Percentiles rank a stretch among this genome's conserved stretches.
Evolutionary conservation across 2,797 vertebrate species (phyloP).

Genomic region (Myotis findleyi): DNA sequence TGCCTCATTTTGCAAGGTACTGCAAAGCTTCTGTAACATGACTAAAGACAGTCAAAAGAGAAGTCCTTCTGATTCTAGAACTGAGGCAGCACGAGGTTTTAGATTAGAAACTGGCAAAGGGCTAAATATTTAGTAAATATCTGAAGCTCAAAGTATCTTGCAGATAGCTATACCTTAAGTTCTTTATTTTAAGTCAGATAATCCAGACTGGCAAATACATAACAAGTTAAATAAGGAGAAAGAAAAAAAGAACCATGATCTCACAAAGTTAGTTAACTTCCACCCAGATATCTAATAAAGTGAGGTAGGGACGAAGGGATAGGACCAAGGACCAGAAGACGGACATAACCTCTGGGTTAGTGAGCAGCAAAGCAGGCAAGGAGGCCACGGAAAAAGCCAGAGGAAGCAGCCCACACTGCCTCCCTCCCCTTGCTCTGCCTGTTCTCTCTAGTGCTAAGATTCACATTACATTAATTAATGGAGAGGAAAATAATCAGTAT

Average conservation of each 20-base stretch:
- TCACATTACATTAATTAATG: background rate
- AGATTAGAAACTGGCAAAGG: background rate
- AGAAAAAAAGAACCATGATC: background rate
- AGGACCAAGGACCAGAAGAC: background rate
- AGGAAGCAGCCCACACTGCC: background rate
- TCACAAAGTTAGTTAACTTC: background rate
- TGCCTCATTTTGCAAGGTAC: constrained; percentile 43
- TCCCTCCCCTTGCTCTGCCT: background rate
- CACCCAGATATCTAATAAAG: background rate
- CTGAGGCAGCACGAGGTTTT: background rate
- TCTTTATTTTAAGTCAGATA: constrained; percentile 20
- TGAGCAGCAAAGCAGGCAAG: background rate
- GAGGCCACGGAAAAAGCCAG: background rate
- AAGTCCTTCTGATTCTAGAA: constrained; percentile 9
- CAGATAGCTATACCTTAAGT: constrained; percentile 14
- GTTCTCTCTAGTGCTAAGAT: background rate
- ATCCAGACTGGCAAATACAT: constrained; percentile 19
- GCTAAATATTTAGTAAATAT: background rate
- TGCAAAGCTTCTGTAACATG: constrained; percentile 37
- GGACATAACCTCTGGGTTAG: background rate
- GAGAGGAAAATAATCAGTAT: background rate
- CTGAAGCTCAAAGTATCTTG: constrained; percentile 17
- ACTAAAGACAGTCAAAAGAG: background rate
- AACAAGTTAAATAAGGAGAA: constrained; percentile 47
- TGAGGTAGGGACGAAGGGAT: background rate